These are phyloP conservation scores for Agrypnia vestita DNA, from an alignment of 1,140 invertebrate genomes.

Conservation along the genomic window DNA sequence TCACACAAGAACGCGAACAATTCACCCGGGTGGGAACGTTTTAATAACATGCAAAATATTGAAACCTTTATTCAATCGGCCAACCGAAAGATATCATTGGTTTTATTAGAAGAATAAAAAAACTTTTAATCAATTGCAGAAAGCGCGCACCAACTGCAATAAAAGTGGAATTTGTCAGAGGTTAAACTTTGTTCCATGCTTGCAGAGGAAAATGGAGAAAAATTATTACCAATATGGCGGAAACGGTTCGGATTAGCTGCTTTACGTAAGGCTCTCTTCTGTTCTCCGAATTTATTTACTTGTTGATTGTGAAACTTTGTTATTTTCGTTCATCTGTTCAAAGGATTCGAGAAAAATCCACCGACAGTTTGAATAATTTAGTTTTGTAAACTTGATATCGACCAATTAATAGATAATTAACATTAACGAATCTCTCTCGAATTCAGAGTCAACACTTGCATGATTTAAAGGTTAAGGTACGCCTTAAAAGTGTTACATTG, in stretches of 20 bases:
- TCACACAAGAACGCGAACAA: no score
- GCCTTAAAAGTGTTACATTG: no score
- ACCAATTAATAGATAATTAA: no score
- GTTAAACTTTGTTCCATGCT: conserved; percentile 23
- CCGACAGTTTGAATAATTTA: no score
- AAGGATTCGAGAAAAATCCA: background rate
- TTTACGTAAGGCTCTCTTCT: background rate
- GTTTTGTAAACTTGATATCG: no score
- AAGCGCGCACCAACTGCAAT: conserved; percentile 33
- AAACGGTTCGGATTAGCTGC: conserved; percentile 9
- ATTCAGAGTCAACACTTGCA: no score
- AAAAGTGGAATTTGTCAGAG: conserved; percentile 19
- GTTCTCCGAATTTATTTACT: conserved; percentile 27
- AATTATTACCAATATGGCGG: conserved; percentile 39
- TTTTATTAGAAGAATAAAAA: conserved; percentile 8
- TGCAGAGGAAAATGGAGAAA: conserved; percentile 11
- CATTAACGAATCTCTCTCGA: no score
- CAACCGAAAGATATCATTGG: conserved; percentile 13
- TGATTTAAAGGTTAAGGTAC: no score
- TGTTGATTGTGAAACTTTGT: conserved; percentile 37
- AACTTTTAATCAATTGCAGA: conserved; percentile 28
- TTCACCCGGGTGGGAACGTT: no score
- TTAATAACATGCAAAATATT: no score
- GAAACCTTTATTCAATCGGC: background rate
- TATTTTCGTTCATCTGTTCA: conserved; percentile 8